phyloP scores from a whole-genome alignment of 2,113 vertebrate genomes.

The Apodemus sylvaticus region DNA sequence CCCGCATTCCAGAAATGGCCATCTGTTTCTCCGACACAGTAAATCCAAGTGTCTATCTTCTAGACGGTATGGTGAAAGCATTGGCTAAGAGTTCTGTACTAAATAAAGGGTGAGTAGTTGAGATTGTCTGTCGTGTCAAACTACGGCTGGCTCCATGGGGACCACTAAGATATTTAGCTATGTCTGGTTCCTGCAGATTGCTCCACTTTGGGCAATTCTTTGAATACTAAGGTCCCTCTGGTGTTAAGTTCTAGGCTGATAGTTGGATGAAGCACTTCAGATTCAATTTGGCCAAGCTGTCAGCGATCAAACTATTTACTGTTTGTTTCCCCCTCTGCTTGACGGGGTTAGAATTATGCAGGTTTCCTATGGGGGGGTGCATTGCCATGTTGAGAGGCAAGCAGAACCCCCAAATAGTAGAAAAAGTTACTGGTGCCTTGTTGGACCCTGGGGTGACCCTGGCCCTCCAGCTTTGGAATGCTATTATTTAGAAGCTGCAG shows the following conservation, averaged over 20 bases:
- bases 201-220: background rate
- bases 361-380: background rate
- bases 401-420: background rate
- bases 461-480: slow-evolving; percentile 54
- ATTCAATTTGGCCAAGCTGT: background rate
- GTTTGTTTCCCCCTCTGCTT: background rate
- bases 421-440: slow-evolving; percentile 5
- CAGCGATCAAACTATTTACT: background rate
- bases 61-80: background rate
- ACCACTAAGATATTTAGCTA: background rate
- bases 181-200: background rate
- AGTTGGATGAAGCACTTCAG: background rate
- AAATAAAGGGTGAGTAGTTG: background rate
- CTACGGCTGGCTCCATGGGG: background rate
- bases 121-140: background rate
- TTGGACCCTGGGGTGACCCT: slow-evolving; percentile 55
- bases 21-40: slow-evolving; percentile 24
- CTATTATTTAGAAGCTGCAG: slow-evolving; percentile 44
- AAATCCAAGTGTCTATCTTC: background rate
- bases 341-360: background rate
- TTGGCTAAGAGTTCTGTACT: background rate
- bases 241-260: background rate
- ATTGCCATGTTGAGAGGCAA: background rate
- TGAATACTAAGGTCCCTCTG: background rate
- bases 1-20: background rate